Percentiles rank a stretch among this genome's conserved stretches.
phyloP scores from a whole-genome alignment of 23 tunicate genomes.

The Phallusia fumigata region DNA sequence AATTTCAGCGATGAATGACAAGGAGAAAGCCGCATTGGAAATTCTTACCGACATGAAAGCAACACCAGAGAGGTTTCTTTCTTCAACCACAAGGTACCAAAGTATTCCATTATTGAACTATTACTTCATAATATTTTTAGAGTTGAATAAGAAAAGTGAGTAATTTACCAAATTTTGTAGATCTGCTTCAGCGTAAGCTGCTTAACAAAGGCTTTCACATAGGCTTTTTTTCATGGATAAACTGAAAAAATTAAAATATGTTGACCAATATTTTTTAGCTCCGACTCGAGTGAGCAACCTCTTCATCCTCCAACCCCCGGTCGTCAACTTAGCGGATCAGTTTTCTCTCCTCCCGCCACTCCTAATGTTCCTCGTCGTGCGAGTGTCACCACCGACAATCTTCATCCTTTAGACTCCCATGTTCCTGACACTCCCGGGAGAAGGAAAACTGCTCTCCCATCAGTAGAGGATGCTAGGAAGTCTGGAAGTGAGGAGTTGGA shows the following conservation, averaged over 20 bases:
- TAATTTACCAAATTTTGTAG: too few species aligned
- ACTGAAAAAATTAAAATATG: too few species aligned
- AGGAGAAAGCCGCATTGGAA: constrained; percentile 73
- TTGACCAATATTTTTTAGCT: constrained; percentile 15
- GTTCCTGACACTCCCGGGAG: background rate
- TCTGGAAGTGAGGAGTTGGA: constrained; percentile 61
- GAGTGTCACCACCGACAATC: constrained; percentile 16
- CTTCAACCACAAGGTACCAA: constrained; percentile 21
- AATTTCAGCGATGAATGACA: constrained; percentile 60
- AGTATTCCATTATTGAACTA: too few species aligned
- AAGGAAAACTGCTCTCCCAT: constrained; percentile 9
- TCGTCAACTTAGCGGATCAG: constrained; percentile 43
- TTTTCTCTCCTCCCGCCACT: constrained; percentile 39
- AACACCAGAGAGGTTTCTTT: constrained; percentile 59
- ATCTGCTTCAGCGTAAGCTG: too few species aligned
- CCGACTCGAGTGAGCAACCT: constrained; percentile 51
- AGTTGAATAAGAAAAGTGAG: too few species aligned
- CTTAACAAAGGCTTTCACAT: too few species aligned
- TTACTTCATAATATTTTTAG: too few species aligned
- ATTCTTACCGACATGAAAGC: constrained; percentile 61
- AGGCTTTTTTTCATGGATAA: too few species aligned
- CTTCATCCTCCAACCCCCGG: constrained; percentile 41
- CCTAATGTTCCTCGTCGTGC: constrained; percentile 7
- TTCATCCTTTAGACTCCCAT: background rate
- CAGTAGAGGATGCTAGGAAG: constrained; percentile 18